Evolutionary conservation across 2,797 vertebrate genomes (phyloP), one percentile per base, ranked within the genome.

Genomic region (Liasis olivaceus): DNA sequence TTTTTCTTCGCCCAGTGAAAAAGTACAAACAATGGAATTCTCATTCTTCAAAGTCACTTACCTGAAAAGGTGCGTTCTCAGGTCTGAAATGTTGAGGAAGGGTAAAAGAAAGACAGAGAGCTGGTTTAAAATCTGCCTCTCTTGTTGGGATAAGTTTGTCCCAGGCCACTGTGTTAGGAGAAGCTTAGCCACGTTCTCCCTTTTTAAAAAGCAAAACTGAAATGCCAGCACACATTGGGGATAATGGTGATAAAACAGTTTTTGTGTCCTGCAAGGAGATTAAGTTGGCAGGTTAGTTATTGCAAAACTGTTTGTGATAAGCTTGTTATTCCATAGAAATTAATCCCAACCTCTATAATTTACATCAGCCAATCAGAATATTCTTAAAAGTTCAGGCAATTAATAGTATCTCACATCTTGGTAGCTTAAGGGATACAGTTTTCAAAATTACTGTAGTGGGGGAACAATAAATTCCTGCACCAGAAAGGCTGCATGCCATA

Each of bases 371-470:
- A 93, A 96, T 97, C 96, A 95, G 94, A 97, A 96, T 95, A 89
- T 95, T 95, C 95, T 96, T 96, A 95, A 95, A 90, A 96, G 96
- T 97, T 97, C 96, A 96, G 96, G 96, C 97, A 97, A 96, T 97
- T 97, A 97, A 97, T 97, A 97, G 97, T 96, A 97, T 93, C 96
- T 96, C 97, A 96, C 96, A 95, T 93, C 90, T 93, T 90, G 96
- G 96, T 93, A 97, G 97, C 97, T 97, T 97, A 98, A 98, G 96
- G 97, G 96, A 97, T 97, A 97, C 95, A 94, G 96, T 97, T 97
- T 97, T 97, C 96, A 98, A 98, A 98, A 97, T 98, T 98, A 98
- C 98, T 97, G 97, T 97, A 96, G 96, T 97, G 93, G 96, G 97
- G 97, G 97, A 97, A 96, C 95, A 1, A 98, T 98, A 98, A 98